phyloP scores from a whole-genome alignment of 1,140 invertebrate genomes.

The Zaprionus kolodkinae region DNA sequence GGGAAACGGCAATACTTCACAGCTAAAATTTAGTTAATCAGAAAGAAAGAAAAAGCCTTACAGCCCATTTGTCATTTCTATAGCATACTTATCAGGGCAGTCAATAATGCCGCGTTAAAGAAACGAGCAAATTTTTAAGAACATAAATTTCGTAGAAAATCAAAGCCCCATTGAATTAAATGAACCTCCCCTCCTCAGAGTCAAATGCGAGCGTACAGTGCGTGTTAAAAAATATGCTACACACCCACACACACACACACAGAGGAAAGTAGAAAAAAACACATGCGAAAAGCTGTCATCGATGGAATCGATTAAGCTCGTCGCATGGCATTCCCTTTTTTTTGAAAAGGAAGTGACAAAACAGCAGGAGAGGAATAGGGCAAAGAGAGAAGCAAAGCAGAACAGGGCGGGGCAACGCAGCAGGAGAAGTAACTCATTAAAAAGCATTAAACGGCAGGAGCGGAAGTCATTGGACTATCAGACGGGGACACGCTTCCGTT shows the following conservation, averaged over 20 bases:
- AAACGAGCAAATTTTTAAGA: background rate
- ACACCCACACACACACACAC: background rate
- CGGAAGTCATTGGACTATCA: slow-evolving; percentile 80
- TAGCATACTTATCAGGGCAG: background rate
- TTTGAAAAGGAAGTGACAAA: background rate
- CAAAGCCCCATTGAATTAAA: slow-evolving; percentile 28
- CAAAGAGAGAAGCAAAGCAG: background rate
- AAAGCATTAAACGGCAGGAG: slow-evolving; percentile 79
- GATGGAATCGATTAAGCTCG: slow-evolving; percentile 73
- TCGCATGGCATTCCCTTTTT: slow-evolving; percentile 22
- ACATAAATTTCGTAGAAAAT: slow-evolving; percentile 11
- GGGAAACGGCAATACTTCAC: background rate
- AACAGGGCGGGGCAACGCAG: background rate
- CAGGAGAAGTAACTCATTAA: slow-evolving; percentile 69
- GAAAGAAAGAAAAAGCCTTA: background rate
- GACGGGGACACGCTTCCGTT: slow-evolving; percentile 71
- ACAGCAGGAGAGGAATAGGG: background rate
- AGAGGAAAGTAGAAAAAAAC: background rate
- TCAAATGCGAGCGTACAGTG: background rate
- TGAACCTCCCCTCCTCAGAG: slow-evolving; percentile 1
- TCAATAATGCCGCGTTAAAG: background rate
- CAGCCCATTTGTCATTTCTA: background rate
- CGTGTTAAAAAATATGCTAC: slow-evolving; percentile 11
- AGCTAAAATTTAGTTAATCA: background rate
- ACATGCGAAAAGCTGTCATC: slow-evolving; percentile 50